Evolutionary conservation across 2,888 invertebrate species (phyloP), one percentile per base, ranked within the genome.

Genomic region (Petrophora chlorosata): DNA sequence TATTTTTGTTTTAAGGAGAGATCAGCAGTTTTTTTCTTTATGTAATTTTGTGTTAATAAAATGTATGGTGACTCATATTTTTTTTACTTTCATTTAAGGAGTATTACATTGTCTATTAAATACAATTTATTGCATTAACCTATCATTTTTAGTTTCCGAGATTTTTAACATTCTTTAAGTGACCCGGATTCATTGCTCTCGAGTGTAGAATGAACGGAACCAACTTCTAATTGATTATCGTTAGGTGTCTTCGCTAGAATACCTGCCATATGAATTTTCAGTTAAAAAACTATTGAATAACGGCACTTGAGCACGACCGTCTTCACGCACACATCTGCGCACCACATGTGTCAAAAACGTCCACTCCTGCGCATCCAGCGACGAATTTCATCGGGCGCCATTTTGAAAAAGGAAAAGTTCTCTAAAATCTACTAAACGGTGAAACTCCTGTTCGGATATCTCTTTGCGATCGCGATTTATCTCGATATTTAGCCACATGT

Each of bases 401-500:
- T 43, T 25, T 63, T 61, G 35, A 50, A 72, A 67, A 67, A 49
- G 47, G 56, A 59, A 66, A 67, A 58, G 71, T 78, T 67, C 55
- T 55, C 64, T 41, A 65, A 76, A 83, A 84, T 68, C 50, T 63
- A 72, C 59, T 53, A 43, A 61, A 63, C 63, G 56, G 67, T 68
- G 68, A 73, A 78, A 81, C 70, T 74, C 70, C 67, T 70, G 65
- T 64, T 54, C 46, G 63, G 56, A 68, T 80, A 81, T 62, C 63
- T 67, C 59, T 65, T 53, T 52, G 55, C 65, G 58, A 71, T 74
- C 67, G 60, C 65, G 65, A 63, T 65, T 73, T 84, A 85, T 77
- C 62, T 70, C 72, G 67, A 79, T 83, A 82, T 88, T 88, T 88
- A 79, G 81, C 66, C 78, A 84, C 88, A 90, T 88, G 77, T 88